Conservation (phyloP, 2,113 vertebrate species). For the Sinocyclocheilus anshuiensis region DNA sequence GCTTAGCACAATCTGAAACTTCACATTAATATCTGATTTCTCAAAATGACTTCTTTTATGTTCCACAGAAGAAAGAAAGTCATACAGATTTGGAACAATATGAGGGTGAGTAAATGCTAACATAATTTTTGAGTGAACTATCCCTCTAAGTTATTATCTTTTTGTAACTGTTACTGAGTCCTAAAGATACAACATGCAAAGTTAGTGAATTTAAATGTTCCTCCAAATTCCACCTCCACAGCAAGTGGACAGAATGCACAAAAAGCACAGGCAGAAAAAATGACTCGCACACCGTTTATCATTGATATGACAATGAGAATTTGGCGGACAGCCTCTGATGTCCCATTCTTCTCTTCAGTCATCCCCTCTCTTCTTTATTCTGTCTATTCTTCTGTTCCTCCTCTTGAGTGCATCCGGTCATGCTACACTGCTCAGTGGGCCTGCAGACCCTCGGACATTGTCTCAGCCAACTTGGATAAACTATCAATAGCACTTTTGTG, state of each 20-base stretch:
- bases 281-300: neutral
- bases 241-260: neutral
- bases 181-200: neutral
- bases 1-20: conserved; percentile 54
- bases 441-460: conserved; percentile 21
- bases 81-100: too few species aligned
- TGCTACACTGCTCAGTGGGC: conserved; percentile 31
- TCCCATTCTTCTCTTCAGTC: conserved; percentile 3
- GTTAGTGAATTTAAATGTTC: conserved; percentile 1
- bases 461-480: conserved; percentile 33
- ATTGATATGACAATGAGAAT: conserved; percentile 38
- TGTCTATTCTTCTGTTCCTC: conserved; percentile 11
- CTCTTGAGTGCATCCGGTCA: conserved; percentile 38
- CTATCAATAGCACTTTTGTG: conserved; percentile 61
- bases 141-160: too few species aligned
- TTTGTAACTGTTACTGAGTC: neutral
- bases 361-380: conserved; percentile 27
- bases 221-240: neutral
- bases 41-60: too few species aligned
- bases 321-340: conserved; percentile 9
- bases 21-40: neutral
- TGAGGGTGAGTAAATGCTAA: too few species aligned
- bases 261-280: conserved; percentile 3
- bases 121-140: too few species aligned
- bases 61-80: too few species aligned